Percentiles rank a stretch among this genome's conserved stretches.
Conservation (phyloP, 2,797 vertebrate genomes). For the Alcedo atthis region DNA sequence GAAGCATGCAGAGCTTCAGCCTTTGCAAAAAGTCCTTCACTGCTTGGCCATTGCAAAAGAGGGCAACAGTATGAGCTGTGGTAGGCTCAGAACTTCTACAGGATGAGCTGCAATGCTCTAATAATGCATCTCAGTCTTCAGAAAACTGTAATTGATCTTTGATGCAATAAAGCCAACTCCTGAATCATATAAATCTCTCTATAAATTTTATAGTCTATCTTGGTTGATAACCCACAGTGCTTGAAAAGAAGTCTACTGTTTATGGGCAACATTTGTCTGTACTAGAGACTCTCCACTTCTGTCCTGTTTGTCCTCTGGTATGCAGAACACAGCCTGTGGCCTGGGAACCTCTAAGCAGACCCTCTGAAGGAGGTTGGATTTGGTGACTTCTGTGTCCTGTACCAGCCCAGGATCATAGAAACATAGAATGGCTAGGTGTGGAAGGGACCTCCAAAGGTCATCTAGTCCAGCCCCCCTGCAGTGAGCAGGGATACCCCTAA, state of each 20-base stretch:
- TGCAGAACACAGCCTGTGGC: accelerated
- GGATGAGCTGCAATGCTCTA: neutral
- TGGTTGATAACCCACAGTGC: neutral
- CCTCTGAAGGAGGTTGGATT: neutral
- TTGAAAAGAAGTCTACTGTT: neutral
- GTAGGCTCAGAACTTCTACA: neutral
- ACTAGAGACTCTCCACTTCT: neutral
- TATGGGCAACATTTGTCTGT: neutral
- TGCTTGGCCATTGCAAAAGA: neutral
- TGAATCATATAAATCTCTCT: neutral
- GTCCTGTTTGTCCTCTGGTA: neutral
- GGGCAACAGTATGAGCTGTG: neutral
- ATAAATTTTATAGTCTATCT: neutral
- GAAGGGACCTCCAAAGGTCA: too few relatives aligned
- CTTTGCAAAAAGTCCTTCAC: neutral
- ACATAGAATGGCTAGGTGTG: too few relatives aligned
- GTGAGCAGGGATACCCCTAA: too few relatives aligned
- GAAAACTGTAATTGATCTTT: neutral
- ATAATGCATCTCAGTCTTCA: neutral
- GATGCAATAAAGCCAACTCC: neutral
- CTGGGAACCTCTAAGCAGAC: neutral
- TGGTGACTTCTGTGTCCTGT: neutral
- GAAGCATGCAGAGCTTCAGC: neutral
- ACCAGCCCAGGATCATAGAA: neutral
- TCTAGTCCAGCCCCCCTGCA: too few relatives aligned